Conservation (phyloP, 2,113 vertebrate genomes). For the Harpagus bidentatus region DNA sequence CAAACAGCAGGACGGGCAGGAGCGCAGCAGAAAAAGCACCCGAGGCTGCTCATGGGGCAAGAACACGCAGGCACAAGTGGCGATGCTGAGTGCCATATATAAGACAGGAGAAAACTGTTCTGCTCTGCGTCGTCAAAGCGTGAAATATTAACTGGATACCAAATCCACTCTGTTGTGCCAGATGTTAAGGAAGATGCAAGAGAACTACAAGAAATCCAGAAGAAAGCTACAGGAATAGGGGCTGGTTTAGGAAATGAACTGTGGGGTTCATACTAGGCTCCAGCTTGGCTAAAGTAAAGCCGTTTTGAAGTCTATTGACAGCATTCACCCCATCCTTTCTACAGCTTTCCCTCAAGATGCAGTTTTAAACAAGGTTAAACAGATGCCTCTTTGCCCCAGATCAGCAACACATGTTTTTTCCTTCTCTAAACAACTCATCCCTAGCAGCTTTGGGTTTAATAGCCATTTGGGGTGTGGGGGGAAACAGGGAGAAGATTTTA, state of each 20-base stretch:
- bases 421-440: background rate
- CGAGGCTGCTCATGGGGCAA: background rate
- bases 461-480: background rate
- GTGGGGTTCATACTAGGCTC: background rate
- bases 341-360: background rate
- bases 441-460: background rate
- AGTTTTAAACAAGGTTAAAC: background rate
- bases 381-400: background rate
- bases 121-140: background rate
- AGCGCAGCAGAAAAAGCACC: background rate
- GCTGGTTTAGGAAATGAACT: background rate
- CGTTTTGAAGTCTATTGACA: background rate
- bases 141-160: background rate
- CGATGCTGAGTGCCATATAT: accelerated
- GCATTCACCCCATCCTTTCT: background rate
- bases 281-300: background rate
- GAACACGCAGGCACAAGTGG: background rate
- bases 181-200: background rate
- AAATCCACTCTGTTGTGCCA: background rate
- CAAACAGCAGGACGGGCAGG: background rate
- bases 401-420: background rate
- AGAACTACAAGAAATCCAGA: background rate
- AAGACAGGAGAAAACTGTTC: background rate
- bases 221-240: background rate
- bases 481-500: background rate